phyloP scores from a whole-genome alignment of 2,113 vertebrate genomes.

The Tenebrosternarchus preto region DNA sequence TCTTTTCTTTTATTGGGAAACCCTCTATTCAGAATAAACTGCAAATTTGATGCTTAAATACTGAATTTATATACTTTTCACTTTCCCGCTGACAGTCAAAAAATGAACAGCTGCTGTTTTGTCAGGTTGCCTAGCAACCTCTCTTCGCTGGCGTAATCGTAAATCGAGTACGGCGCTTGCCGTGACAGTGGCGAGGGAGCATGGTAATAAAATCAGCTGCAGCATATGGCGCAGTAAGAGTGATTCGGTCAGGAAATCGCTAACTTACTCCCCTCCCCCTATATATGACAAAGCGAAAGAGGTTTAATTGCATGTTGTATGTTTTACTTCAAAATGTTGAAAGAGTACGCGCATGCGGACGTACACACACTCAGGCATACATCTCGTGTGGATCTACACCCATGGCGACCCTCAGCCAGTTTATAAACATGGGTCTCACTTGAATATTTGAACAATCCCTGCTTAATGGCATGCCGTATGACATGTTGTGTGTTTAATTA shows the following conservation, averaged over 20 bases:
- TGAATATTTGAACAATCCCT: too few relatives aligned
- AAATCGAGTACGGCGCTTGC: conserved; percentile 24
- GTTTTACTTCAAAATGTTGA: not conserved
- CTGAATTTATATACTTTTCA: not conserved
- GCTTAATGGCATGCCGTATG: too few relatives aligned
- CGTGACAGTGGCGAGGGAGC: conserved; percentile 13
- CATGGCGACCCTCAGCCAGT: too few relatives aligned
- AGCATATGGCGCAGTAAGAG: conserved; percentile 52
- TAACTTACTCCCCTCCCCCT: not conserved
- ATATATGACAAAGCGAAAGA: not conserved
- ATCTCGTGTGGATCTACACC: too few relatives aligned
- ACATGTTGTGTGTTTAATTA: too few relatives aligned
- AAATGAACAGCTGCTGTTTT: conserved; percentile 61
- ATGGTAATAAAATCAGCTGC: conserved; percentile 52
- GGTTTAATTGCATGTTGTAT: not conserved
- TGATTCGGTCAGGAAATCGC: not conserved
- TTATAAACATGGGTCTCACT: too few relatives aligned
- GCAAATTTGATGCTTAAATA: too few relatives aligned
- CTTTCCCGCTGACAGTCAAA: conserved; percentile 15
- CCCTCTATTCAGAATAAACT: not conserved
- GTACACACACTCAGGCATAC: not conserved
- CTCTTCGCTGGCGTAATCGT: conserved; percentile 37
- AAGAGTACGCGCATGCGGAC: not conserved
- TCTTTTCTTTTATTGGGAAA: too few relatives aligned
- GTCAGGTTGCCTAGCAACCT: conserved; percentile 45